Conservation (phyloP, 2,888 invertebrate genomes). For the Eudemis profundana region DNA sequence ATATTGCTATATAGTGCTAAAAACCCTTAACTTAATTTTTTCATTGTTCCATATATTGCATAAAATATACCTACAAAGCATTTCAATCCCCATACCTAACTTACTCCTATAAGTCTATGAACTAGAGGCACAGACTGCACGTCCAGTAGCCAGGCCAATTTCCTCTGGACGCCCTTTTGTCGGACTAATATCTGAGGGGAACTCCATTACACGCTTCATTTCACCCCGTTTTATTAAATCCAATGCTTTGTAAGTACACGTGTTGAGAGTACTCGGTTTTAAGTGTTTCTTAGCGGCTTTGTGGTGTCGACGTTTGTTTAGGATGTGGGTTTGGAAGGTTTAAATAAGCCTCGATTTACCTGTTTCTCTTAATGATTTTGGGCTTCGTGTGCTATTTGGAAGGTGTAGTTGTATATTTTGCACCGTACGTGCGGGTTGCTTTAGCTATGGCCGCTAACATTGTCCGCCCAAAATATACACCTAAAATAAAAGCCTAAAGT, state of each 20-base stretch:
- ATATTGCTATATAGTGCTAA: too few relatives aligned
- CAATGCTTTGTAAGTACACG: conserved; percentile 53
- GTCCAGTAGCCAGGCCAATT: conserved; percentile 61
- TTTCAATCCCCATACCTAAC: too few relatives aligned
- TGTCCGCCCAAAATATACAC: too few relatives aligned
- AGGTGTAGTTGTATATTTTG: too few relatives aligned
- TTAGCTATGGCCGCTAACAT: too few relatives aligned
- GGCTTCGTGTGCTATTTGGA: not conserved
- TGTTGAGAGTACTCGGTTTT: conserved; percentile 37
- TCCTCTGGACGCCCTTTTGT: conserved; percentile 55
- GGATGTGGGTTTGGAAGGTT: conserved; percentile 38
- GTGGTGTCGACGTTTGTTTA: conserved; percentile 41
- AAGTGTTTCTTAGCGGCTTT: conserved; percentile 47
- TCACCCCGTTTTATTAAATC: conserved; percentile 65
- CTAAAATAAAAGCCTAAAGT: too few relatives aligned
- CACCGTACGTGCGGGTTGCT: too few relatives aligned
- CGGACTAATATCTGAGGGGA: conserved; percentile 75
- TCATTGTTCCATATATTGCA: too few relatives aligned
- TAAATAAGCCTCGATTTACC: conserved; percentile 13
- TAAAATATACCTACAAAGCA: too few relatives aligned
- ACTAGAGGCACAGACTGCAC: conserved; percentile 1
- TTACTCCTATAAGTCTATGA: too few relatives aligned
- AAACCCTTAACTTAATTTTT: too few relatives aligned
- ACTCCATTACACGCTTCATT: conserved; percentile 78
- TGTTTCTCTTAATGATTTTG: not conserved